Evolutionary conservation across 2,113 vertebrate species (phyloP).

Genomic region (Zosterops japonicus): DNA sequence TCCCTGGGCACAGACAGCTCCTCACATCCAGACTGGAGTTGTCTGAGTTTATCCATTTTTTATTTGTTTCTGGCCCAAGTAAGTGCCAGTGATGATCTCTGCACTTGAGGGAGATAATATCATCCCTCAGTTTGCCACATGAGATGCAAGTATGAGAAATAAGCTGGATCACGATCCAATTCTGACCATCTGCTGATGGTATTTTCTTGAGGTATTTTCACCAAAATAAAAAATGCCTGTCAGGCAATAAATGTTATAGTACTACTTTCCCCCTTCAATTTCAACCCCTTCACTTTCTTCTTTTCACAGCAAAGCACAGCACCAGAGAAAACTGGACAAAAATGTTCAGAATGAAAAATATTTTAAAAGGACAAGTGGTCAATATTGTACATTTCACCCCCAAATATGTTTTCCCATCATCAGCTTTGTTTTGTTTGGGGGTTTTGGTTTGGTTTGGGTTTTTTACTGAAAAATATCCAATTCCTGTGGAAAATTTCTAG

Average conservation of each 20-base stretch:
- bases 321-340: not conserved
- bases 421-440: not conserved
- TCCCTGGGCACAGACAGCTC: not conserved
- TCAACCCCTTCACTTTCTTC: not conserved
- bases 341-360: not conserved
- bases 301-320: not conserved
- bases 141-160: not conserved
- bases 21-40: not conserved
- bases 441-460: not conserved
- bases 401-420: not conserved
- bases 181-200: not conserved
- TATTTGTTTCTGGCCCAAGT: not conserved
- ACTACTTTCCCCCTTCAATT: not conserved
- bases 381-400: not conserved
- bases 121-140: not conserved
- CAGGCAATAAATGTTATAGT: not conserved
- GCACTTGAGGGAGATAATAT: not conserved
- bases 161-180: not conserved
- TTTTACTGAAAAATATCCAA: not conserved
- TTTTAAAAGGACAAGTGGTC: not conserved
- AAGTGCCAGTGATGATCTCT: not conserved
- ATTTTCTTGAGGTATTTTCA: not conserved
- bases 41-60: not conserved
- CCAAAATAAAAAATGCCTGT: not conserved
- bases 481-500: not conserved